Percentiles rank a stretch among this genome's conserved stretches.
These are phyloP conservation scores for Andinoacara biseriatus DNA, from an alignment of 2,113 vertebrate genomes.

Conservation along the genomic window DNA sequence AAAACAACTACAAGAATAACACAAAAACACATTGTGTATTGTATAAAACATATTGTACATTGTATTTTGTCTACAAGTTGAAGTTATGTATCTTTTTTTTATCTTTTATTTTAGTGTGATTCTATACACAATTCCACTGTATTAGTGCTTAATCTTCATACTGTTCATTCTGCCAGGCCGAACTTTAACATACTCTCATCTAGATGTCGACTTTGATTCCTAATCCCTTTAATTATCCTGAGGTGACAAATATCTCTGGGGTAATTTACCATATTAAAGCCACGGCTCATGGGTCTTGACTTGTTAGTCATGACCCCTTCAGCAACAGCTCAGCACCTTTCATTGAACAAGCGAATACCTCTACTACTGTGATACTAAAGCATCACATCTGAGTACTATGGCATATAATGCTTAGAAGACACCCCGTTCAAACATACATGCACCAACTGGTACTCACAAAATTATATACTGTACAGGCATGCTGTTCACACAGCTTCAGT, in stretches of 20 bases:
- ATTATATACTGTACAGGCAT: slow-evolving; percentile 23
- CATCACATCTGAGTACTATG: slow-evolving; percentile 5
- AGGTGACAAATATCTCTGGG: slow-evolving; percentile 69
- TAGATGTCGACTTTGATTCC: slow-evolving; percentile 49
- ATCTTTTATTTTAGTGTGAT: neutral
- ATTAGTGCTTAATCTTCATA: slow-evolving; percentile 14
- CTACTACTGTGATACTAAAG: slow-evolving; percentile 7
- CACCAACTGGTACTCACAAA: slow-evolving; percentile 13
- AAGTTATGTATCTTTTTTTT: neutral
- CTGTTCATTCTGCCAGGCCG: slow-evolving; percentile 49
- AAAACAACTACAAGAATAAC: neutral
- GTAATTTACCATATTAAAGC: slow-evolving; percentile 68
- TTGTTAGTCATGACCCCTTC: slow-evolving; percentile 52
- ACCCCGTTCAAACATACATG: slow-evolving; percentile 13
- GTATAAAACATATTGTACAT: neutral
- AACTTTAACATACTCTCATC: slow-evolving; percentile 41
- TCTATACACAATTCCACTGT: neutral
- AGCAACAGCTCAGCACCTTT: slow-evolving; percentile 53
- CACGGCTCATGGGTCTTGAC: slow-evolving; percentile 43
- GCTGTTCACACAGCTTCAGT: slow-evolving; percentile 24
- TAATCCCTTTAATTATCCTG: slow-evolving; percentile 67
- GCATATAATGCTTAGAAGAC: slow-evolving; percentile 22
- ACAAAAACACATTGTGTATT: no score
- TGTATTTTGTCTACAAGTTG: neutral
- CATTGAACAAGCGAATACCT: slow-evolving; percentile 49